Evolutionary conservation across 1,140 invertebrate species (phyloP).

Genomic region (Pissodes strobi): DNA sequence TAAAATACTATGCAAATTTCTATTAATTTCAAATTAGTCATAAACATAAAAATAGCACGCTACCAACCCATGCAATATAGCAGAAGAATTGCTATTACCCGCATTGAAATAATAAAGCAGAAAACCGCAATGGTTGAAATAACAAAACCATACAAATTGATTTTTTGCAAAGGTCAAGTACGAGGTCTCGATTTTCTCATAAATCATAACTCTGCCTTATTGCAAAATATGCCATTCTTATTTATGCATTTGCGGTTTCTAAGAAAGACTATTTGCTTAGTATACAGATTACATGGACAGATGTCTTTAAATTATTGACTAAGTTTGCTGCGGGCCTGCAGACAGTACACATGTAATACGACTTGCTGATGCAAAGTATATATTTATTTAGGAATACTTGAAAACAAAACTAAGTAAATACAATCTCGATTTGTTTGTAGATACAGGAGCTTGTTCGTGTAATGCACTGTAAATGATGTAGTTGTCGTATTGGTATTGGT

Average conservation of each 20-base stretch:
- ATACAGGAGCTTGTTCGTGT: too few relatives aligned
- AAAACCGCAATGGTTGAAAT: background rate
- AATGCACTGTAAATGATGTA: background rate
- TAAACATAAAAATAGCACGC: too few relatives aligned
- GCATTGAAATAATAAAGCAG: too few relatives aligned
- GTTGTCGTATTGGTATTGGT: too few relatives aligned
- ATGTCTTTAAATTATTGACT: slow-evolving; percentile 1
- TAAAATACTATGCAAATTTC: too few relatives aligned
- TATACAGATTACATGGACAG: background rate
- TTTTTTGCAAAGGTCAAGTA: background rate
- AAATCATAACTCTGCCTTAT: slow-evolving; percentile 2
- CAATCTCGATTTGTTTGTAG: slow-evolving; percentile 5
- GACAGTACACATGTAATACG: background rate
- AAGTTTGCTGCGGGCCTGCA: background rate
- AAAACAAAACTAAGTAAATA: slow-evolving; percentile 9
- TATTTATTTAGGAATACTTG: slow-evolving; percentile 7
- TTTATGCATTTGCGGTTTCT: slow-evolving; percentile 5
- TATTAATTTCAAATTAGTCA: too few relatives aligned
- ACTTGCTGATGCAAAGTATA: background rate
- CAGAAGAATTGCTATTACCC: too few relatives aligned
- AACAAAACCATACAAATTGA: background rate
- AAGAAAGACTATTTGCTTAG: background rate
- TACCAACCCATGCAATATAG: too few relatives aligned
- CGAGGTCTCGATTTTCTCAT: background rate
- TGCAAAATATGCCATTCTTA: background rate